Conservation (phyloP, 2,888 invertebrate species). For the Tipula vernalis region DNA sequence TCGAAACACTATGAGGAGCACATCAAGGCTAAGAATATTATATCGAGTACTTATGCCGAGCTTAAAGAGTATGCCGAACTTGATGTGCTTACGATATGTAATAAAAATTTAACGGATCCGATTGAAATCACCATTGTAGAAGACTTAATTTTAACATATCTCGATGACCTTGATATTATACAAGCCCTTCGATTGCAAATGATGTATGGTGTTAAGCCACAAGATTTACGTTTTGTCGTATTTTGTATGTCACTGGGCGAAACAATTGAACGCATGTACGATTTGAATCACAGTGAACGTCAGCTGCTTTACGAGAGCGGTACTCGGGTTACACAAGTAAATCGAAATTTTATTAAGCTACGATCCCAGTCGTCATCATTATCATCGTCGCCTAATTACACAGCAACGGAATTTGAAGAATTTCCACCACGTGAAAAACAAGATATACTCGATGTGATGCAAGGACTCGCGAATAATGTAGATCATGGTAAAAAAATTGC, state of each 20-base stretch:
- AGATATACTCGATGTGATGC: conserved; percentile 32
- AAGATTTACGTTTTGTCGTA: conserved; percentile 44
- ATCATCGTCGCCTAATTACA: conserved; percentile 13
- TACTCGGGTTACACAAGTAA: conserved; percentile 31
- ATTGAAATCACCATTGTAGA: conserved; percentile 24
- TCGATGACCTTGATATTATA: conserved; percentile 43
- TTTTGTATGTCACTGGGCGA: conserved; percentile 49
- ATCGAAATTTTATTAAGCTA: conserved; percentile 15
- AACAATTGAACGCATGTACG: conserved; percentile 40
- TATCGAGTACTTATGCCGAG: conserved; percentile 33
- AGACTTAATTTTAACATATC: conserved; percentile 36
- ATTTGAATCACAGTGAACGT: conserved; percentile 50
- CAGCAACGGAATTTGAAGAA: conserved; percentile 31
- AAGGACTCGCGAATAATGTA: conserved; percentile 39
- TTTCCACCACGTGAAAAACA: conserved; percentile 32
- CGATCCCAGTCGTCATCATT: conserved; percentile 14
- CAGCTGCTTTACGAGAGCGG: conserved; percentile 38
- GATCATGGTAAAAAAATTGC: conserved; percentile 41
- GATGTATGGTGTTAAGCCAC: conserved; percentile 33
- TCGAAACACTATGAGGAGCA: conserved; percentile 34
- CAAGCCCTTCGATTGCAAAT: conserved; percentile 42
- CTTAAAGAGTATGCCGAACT: conserved; percentile 33
- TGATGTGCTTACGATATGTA: conserved; percentile 27
- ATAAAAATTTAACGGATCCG: conserved; percentile 16
- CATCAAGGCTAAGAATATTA: conserved; percentile 30